phyloP scores from a whole-genome alignment of 2,797 vertebrate species.

The Tympanoctomys barrerae region DNA sequence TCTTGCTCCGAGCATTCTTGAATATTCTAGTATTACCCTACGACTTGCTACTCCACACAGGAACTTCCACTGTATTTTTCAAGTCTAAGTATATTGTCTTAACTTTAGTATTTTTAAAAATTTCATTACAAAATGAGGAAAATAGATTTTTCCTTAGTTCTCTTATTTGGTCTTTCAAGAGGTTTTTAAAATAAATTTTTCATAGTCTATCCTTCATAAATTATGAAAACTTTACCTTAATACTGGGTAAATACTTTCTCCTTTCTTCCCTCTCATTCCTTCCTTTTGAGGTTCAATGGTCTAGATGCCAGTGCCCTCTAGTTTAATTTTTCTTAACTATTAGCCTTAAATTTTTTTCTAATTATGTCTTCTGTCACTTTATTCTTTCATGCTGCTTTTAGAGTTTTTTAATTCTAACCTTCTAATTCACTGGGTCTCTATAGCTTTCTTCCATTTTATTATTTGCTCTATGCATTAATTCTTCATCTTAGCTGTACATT shows the following conservation, averaged over 20 bases:
- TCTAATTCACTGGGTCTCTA: slow-evolving; percentile 36
- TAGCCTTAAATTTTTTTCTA: not conserved
- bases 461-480: not conserved
- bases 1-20: slow-evolving; percentile 26
- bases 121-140: slow-evolving; percentile 24
- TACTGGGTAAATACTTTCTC: slow-evolving; percentile 27
- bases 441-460: not conserved
- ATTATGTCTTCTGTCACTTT: not conserved
- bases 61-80: not conserved
- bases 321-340: not conserved
- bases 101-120: slow-evolving; percentile 11
- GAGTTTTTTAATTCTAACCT: not conserved
- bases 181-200: not conserved
- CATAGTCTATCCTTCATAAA: slow-evolving; percentile 32
- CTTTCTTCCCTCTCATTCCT: not conserved
- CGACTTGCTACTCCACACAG: not conserved
- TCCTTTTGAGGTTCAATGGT: not conserved
- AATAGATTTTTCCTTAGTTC: not conserved
- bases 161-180: not conserved
- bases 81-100: slow-evolving; percentile 20
- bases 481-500: not conserved
- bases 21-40: not conserved
- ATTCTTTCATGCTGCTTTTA: not conserved
- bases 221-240: not conserved
- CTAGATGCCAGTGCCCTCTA: not conserved